Conservation (phyloP, 2,113 vertebrate genomes). For the Paedocypris sp. region DNA sequence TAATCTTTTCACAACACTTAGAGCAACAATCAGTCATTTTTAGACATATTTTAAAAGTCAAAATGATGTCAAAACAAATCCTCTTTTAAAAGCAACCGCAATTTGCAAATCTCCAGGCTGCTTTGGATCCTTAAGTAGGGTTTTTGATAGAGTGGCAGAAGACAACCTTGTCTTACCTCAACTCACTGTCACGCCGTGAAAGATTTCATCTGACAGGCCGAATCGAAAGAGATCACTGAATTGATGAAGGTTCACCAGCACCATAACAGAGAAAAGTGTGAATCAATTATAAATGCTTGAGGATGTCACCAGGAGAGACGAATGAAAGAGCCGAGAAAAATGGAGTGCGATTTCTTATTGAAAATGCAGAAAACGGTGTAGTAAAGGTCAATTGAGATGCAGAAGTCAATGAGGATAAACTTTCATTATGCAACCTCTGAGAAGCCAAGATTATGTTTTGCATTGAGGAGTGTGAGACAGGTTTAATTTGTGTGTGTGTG, state of each 20-base stretch:
- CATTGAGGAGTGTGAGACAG: not conserved
- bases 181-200: slow-evolving; percentile 52
- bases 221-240: slow-evolving; percentile 49
- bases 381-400: slow-evolving; percentile 48
- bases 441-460: slow-evolving; percentile 6
- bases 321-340: slow-evolving; percentile 16
- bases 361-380: slow-evolving; percentile 42
- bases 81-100: not conserved
- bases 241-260: slow-evolving; percentile 43
- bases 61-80: not conserved
- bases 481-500: slow-evolving; percentile 9
- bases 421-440: slow-evolving; percentile 17
- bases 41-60: not conserved
- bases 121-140: slow-evolving; percentile 33
- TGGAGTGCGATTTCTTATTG: slow-evolving; percentile 36
- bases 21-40: not conserved
- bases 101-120: not conserved
- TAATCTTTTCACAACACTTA: too few species aligned
- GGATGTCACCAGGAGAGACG: slow-evolving; percentile 22
- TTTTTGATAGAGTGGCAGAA: slow-evolving; percentile 53
- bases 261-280: slow-evolving; percentile 49
- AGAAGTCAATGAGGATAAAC: slow-evolving; percentile 38
- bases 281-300: slow-evolving; percentile 34
- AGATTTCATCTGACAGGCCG: slow-evolving; percentile 49
- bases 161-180: slow-evolving; percentile 50